Evolutionary conservation across 1,140 invertebrate species (phyloP).

Genomic region (Drosophila teissieri): DNA sequence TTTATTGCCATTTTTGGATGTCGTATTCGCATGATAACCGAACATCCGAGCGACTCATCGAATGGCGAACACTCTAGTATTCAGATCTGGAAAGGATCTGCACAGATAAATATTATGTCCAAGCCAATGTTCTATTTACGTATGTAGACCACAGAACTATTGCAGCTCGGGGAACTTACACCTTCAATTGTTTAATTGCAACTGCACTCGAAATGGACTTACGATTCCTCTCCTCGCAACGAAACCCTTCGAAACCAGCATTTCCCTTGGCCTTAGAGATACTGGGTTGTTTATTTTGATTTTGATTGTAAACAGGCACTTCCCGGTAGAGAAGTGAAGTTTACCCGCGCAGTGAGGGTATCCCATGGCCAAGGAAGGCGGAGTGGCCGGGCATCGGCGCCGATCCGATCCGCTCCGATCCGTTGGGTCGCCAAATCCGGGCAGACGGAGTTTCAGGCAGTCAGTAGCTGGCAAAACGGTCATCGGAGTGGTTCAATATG

Average conservation of each 20-base stretch:
- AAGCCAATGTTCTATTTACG: not conserved
- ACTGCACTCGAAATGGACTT: constrained; percentile 3
- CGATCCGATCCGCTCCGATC: constrained; percentile 9
- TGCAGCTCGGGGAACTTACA: constrained; percentile 4
- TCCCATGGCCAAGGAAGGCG: constrained; percentile 15
- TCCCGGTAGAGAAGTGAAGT: constrained; percentile 6
- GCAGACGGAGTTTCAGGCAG: constrained; percentile 19
- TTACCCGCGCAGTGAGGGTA: constrained; percentile 28
- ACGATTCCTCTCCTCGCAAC: not conserved
- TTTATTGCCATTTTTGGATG: constrained; percentile 55
- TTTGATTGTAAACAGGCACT: constrained; percentile 10
- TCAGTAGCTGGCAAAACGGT: constrained; percentile 59
- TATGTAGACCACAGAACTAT: not conserved
- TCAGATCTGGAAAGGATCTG: not conserved
- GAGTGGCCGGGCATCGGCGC: not conserved
- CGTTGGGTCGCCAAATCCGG: constrained; percentile 19
- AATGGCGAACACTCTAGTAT: constrained; percentile 20
- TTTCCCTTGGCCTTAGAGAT: not conserved
- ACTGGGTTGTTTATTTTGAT: constrained; percentile 11
- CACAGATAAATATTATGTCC: no score
- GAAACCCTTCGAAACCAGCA: constrained; percentile 1
- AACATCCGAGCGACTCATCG: constrained; percentile 13
- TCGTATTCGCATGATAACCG: constrained; percentile 39
- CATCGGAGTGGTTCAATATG: constrained; percentile 62
- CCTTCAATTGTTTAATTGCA: constrained; percentile 6